These are phyloP conservation scores for Sus cebifrons DNA, from an alignment of 2,797 vertebrate genomes.

Conservation along the genomic window DNA sequence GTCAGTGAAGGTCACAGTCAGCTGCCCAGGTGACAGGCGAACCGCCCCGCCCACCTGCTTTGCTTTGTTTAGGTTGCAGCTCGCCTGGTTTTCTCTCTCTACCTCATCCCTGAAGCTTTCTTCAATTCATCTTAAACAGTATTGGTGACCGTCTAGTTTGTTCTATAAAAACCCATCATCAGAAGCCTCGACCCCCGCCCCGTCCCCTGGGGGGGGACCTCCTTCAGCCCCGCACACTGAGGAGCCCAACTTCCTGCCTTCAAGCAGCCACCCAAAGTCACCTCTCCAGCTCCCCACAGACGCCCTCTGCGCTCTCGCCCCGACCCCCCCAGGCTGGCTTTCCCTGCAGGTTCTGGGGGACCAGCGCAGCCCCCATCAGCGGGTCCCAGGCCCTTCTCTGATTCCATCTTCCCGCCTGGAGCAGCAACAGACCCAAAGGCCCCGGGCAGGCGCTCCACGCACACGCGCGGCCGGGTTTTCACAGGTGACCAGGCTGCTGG, in stretches of 20 bases:
- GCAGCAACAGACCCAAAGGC: rapidly evolving
- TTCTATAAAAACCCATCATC: not conserved
- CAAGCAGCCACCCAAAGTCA: not conserved
- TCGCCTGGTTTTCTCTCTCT: not conserved
- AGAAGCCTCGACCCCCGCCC: too few relatives aligned
- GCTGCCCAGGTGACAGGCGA: too few relatives aligned
- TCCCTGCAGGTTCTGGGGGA: not conserved
- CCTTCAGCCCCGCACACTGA: rapidly evolving
- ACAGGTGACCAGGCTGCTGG: too few relatives aligned
- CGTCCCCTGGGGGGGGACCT: not conserved
- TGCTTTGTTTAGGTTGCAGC: too few relatives aligned
- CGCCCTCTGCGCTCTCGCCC: not conserved
- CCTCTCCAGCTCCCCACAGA: not conserved
- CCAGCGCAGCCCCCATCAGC: not conserved
- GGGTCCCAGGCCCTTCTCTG: rapidly evolving
- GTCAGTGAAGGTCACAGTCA: not conserved
- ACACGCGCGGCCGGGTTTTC: not conserved
- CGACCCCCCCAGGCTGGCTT: not conserved
- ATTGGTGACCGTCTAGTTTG: not conserved
- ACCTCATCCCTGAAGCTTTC: not conserved
- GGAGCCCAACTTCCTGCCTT: not conserved
- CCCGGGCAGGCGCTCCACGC: not conserved
- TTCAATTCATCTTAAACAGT: not conserved
- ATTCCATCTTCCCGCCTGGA: rapidly evolving
- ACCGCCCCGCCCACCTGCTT: too few relatives aligned